phyloP scores from a whole-genome alignment of 2,888 invertebrate genomes.

The Rotaria macrura region DNA sequence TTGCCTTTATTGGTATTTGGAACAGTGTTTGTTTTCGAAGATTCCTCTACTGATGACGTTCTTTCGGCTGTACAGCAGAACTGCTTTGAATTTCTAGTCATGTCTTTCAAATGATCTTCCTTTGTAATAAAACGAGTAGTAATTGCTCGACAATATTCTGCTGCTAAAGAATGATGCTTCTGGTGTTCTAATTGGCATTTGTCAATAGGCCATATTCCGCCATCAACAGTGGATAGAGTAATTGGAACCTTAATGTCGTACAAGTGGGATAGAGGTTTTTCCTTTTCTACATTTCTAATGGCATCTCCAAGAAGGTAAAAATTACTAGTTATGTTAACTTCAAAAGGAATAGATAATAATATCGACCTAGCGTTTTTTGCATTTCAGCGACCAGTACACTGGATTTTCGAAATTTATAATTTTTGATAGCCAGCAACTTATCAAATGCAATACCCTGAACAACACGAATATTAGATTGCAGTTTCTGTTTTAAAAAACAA shows the following conservation, averaged over 20 bases:
- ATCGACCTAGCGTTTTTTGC: neutral
- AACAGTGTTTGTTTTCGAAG: neutral
- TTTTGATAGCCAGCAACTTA: neutral
- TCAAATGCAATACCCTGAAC: neutral
- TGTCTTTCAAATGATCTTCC: neutral
- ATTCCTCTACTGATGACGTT: too few species aligned
- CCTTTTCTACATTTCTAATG: neutral
- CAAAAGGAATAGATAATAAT: neutral
- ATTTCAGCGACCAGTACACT: neutral
- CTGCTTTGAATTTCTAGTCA: neutral
- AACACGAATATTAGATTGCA: neutral
- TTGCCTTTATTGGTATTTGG: neutral
- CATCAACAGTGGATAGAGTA: neutral
- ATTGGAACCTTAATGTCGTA: neutral
- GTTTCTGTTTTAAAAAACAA: neutral
- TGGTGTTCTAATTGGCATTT: neutral
- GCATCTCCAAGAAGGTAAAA: neutral
- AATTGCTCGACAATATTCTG: constrained; percentile 3
- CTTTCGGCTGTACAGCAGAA: neutral
- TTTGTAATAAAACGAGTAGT: neutral
- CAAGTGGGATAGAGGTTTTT: neutral
- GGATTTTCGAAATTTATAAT: neutral
- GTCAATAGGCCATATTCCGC: neutral
- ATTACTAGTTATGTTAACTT: neutral
- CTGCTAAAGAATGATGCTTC: neutral